Evolutionary conservation across 2,113 vertebrate species (phyloP).

Genomic region (Oriolus oriolus): DNA sequence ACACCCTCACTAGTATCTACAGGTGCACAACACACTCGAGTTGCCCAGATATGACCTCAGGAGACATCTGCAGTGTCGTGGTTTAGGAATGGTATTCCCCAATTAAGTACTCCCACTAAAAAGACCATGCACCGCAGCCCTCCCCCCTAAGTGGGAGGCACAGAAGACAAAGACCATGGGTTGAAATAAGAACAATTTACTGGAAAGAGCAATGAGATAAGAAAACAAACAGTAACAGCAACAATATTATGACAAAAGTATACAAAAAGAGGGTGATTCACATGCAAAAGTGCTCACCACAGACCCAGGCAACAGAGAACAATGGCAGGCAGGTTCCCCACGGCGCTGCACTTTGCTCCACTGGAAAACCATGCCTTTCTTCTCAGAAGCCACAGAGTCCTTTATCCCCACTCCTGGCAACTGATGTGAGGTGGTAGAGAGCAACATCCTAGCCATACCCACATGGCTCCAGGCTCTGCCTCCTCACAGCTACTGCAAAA

Average conservation of each 20-base stretch:
- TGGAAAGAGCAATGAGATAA: neutral
- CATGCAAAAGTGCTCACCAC: fast-evolving
- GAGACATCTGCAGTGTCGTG: neutral
- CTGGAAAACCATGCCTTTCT: neutral
- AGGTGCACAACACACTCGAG: neutral
- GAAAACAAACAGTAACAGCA: neutral
- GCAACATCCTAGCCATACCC: fast-evolving
- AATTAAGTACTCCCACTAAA: neutral
- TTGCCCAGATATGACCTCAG: neutral
- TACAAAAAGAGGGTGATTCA: neutral
- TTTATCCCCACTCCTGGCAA: neutral
- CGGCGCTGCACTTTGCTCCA: neutral
- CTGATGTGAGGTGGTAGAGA: neutral
- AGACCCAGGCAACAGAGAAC: neutral
- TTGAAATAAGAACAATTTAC: neutral
- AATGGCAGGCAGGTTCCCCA: neutral
- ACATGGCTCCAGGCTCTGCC: neutral
- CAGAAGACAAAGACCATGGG: neutral
- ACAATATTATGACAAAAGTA: neutral
- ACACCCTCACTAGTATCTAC: neutral
- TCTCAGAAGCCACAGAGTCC: neutral
- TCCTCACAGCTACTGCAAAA: neutral
- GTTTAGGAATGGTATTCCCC: neutral
- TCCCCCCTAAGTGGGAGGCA: neutral
- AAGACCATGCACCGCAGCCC: fast-evolving